Conservation (phyloP, 2,113 vertebrate genomes). For the Lasiurus cinereus region DNA sequence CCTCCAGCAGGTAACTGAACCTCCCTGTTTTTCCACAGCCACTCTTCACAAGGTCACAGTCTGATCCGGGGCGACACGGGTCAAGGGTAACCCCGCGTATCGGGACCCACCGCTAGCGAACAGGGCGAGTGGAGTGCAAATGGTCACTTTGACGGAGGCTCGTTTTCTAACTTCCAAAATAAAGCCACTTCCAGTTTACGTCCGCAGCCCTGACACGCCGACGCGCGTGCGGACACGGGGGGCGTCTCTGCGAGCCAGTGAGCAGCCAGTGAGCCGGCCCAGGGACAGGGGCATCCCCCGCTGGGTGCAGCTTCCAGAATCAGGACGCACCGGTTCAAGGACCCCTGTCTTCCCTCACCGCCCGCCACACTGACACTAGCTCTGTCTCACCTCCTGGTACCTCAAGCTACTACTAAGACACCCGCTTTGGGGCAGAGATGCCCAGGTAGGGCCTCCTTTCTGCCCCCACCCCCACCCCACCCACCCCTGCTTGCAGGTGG, state of each 20-base stretch:
- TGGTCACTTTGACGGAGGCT: rapidly evolving
- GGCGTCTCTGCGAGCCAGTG: rapidly evolving
- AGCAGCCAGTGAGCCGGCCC: background rate
- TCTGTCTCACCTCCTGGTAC: background rate
- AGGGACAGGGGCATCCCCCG: rapidly evolving
- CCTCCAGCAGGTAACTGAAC: background rate
- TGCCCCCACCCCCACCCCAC: background rate
- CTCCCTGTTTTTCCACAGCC: background rate
- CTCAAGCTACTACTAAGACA: background rate
- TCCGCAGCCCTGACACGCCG: background rate
- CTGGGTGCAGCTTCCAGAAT: rapidly evolving
- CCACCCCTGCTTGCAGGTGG: background rate
- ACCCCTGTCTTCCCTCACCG: background rate
- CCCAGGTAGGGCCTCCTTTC: background rate
- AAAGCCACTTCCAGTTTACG: background rate
- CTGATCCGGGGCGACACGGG: rapidly evolving
- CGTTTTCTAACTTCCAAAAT: background rate
- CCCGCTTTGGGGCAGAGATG: background rate
- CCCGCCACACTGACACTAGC: background rate
- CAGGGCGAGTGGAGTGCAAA: background rate
- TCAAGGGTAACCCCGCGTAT: no score
- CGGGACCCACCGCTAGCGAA: rapidly evolving
- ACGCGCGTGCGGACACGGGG: rapidly evolving
- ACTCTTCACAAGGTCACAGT: background rate
- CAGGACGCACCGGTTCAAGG: background rate